A percentile compares a stretch with the other conserved stretches of the same genome.
These are phyloP conservation scores for Lycophotia porphyrea DNA, from an alignment of 2,888 invertebrate species.

Conservation along the genomic window DNA sequence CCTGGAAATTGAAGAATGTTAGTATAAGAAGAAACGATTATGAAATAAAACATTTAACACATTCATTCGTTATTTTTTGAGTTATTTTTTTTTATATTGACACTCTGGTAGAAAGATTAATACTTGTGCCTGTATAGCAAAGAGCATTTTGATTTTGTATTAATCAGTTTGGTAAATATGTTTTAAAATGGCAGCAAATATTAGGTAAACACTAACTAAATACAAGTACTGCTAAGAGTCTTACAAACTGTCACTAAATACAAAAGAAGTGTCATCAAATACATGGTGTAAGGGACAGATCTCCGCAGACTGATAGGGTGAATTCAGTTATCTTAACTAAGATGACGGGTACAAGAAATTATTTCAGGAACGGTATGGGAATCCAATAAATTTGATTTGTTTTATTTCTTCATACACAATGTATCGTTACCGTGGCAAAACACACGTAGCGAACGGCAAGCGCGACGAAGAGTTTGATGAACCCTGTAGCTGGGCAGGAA, in stretches of 20 bases:
- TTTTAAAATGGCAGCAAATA: not conserved
- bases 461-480: no score
- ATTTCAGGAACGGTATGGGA: no score
- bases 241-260: not conserved
- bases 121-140: not conserved
- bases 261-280: not conserved
- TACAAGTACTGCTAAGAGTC: not conserved
- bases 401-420: no score
- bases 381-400: no score
- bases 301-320: no score
- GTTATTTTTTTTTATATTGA: not conserved
- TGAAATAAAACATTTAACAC: not conserved
- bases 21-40: not conserved
- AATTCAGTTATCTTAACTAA: no score
- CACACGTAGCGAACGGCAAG: no score
- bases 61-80: not conserved
- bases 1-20: slow-evolving; percentile 69
- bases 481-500: no score
- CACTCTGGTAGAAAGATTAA: not conserved
- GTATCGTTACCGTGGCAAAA: no score
- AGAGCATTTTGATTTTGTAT: not conserved
- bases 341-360: no score
- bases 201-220: not conserved
- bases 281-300: no score
- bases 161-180: not conserved